These are phyloP conservation scores for Mesoclemmys tuberculata DNA, from an alignment of 2,113 vertebrate genomes.

Conservation along the genomic window DNA sequence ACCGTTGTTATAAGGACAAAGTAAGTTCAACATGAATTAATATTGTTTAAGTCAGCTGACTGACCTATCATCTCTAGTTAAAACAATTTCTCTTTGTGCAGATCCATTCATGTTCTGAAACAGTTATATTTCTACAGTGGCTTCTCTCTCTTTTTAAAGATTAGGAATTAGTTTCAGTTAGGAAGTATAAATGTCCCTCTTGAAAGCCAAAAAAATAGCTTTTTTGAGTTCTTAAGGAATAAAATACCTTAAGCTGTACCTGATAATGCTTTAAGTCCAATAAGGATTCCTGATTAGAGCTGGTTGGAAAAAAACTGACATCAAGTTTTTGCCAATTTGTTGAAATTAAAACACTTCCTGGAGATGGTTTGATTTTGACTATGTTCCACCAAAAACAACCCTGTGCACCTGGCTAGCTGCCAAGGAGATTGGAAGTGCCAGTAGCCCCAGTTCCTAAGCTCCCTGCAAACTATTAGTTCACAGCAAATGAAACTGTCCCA, in stretches of 20 bases:
- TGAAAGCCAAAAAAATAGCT: background rate
- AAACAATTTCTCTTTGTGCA: background rate
- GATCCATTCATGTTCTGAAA: background rate
- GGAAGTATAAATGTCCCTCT: background rate
- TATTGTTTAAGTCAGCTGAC: background rate
- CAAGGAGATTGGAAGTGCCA: background rate
- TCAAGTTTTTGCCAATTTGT: background rate
- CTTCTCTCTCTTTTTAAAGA: background rate
- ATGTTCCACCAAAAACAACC: background rate
- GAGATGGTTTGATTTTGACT: background rate
- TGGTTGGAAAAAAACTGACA: background rate
- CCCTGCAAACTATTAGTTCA: background rate
- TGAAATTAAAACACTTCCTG: background rate
- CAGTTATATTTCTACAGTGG: background rate
- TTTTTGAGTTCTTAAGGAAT: background rate
- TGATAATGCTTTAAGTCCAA: background rate
- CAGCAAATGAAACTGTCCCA: accelerated
- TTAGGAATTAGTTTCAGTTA: background rate
- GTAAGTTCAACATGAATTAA: background rate
- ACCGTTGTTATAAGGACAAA: background rate
- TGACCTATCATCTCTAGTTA: background rate
- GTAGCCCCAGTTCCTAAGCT: background rate
- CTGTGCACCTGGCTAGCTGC: background rate
- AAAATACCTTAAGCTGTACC: background rate
- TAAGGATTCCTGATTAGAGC: background rate